Evolutionary conservation across 2,797 vertebrate species (phyloP).

Genomic region (Sebastes paucispinis): DNA sequence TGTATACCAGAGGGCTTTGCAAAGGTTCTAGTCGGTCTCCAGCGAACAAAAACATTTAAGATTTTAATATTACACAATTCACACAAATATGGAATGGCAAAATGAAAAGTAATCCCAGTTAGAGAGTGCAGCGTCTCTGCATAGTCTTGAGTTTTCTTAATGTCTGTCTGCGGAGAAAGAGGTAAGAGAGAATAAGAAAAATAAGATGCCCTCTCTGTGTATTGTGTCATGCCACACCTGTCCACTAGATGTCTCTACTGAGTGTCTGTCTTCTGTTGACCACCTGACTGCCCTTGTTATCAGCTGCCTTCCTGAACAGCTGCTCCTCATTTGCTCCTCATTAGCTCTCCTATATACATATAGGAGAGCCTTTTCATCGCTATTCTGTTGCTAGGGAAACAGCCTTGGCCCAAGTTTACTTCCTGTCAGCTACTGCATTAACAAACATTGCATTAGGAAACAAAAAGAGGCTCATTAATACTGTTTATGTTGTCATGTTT

Average conservation of each 20-base stretch:
- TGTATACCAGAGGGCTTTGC: not conserved
- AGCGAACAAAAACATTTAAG: not conserved
- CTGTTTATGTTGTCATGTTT: too few species aligned
- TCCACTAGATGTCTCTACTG: slow-evolving; percentile 25
- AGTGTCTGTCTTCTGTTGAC: not conserved
- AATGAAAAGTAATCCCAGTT: not conserved
- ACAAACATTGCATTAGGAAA: too few species aligned
- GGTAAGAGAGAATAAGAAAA: not conserved
- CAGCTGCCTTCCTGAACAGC: not conserved
- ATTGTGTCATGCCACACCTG: not conserved
- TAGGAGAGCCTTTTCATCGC: too few species aligned
- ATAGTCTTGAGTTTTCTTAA: not conserved
- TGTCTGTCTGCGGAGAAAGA: not conserved
- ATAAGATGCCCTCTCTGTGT: not conserved
- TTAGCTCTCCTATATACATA: not conserved
- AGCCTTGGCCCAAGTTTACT: too few species aligned
- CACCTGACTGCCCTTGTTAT: not conserved
- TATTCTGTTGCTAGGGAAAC: too few species aligned
- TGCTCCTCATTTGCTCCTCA: not conserved
- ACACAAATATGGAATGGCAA: not conserved
- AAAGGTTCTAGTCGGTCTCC: not conserved
- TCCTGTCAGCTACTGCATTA: too few species aligned
- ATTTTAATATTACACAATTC: not conserved
- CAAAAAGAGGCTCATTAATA: too few species aligned
- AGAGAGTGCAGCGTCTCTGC: not conserved